Conservation (phyloP, 2,888 invertebrate species). For the Perithous albicinctus region DNA sequence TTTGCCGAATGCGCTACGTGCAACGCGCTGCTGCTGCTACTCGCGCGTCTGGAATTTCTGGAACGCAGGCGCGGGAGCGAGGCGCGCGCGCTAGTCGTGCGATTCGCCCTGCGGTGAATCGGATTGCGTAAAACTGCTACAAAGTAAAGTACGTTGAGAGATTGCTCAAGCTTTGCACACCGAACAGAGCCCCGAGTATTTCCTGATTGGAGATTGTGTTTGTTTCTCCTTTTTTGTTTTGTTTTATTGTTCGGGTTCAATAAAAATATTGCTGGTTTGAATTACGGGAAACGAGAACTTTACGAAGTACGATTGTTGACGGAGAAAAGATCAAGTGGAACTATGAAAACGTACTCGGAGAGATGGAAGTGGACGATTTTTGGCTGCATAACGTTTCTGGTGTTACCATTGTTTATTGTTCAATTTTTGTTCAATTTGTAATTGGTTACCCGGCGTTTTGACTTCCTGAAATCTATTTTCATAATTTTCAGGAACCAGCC, state of each 20-base stretch:
- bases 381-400: too few relatives aligned
- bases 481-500: too few relatives aligned
- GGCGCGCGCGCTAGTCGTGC: not conserved
- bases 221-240: too few relatives aligned
- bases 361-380: too few relatives aligned
- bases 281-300: not conserved
- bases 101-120: conserved; percentile 25
- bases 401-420: too few relatives aligned
- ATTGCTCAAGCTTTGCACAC: conserved; percentile 3
- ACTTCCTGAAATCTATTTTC: too few relatives aligned
- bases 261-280: not conserved
- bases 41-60: conserved; percentile 48
- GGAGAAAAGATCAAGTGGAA: not conserved
- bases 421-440: too few relatives aligned
- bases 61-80: conserved; percentile 36
- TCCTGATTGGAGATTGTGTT: not conserved
- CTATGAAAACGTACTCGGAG: too few relatives aligned
- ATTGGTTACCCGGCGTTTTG: too few relatives aligned
- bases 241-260: not conserved
- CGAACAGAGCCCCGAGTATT: not conserved
- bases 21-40: conserved; percentile 8
- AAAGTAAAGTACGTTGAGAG: conserved; percentile 7
- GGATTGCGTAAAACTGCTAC: conserved; percentile 36
- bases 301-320: not conserved
- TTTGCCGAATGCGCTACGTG: conserved; percentile 27